A percentile compares a stretch with the other conserved stretches of the same genome.
Conservation (phyloP, 2,888 invertebrate species). For the Drymonia ruficornis region DNA sequence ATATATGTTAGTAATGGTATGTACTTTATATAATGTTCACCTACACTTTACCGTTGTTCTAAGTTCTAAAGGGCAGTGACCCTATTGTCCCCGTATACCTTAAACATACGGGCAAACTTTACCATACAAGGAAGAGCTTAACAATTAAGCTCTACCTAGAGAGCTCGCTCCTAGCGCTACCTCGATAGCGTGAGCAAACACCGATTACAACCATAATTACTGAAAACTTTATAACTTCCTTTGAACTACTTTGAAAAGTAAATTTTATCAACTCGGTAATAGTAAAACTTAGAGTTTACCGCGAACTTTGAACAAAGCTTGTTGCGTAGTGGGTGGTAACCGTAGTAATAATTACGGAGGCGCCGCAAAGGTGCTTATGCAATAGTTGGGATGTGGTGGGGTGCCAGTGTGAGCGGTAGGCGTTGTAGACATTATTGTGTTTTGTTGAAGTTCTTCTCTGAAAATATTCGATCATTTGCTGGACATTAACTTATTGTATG, state of each 20-base stretch:
- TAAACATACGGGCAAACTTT: too few species aligned
- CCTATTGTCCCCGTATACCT: too few species aligned
- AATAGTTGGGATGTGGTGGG: slow-evolving; percentile 35
- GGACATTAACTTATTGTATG: too few species aligned
- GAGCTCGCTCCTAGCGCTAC: too few species aligned
- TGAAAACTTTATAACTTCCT: background rate
- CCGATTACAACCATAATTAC: background rate
- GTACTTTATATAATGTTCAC: too few species aligned
- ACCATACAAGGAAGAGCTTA: too few species aligned
- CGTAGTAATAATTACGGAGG: slow-evolving; percentile 56
- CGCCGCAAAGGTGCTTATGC: slow-evolving; percentile 55
- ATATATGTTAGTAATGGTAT: too few species aligned
- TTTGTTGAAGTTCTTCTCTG: too few species aligned
- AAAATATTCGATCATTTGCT: too few species aligned
- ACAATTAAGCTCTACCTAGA: too few species aligned
- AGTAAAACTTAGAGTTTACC: slow-evolving; percentile 25
- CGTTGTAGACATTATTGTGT: slow-evolving; percentile 2
- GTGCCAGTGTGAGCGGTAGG: slow-evolving; percentile 38
- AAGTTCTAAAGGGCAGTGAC: too few species aligned
- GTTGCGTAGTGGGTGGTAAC: slow-evolving; percentile 55
- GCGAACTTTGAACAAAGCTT: slow-evolving; percentile 42
- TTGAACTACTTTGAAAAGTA: background rate
- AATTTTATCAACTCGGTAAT: slow-evolving; percentile 2
- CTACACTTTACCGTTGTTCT: too few species aligned
- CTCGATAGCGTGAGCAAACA: background rate